Evolutionary conservation across 2,113 vertebrate genomes (phyloP), one percentile per base, ranked within the genome.

Genomic region (Columbina picui): DNA sequence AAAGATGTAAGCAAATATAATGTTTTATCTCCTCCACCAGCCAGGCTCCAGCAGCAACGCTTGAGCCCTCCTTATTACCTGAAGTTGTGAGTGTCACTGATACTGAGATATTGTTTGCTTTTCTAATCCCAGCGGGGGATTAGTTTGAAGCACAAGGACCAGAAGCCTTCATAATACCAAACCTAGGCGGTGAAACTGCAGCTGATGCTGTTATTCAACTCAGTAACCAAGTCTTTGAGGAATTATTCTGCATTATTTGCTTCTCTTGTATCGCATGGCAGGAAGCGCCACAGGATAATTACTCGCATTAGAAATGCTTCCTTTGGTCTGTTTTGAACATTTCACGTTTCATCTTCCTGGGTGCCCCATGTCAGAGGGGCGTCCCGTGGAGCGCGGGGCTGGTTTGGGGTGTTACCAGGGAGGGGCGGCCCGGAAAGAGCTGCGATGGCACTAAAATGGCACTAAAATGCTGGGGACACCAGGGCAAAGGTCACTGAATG

Each of bases 131-230:
- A 85, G 83, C 60, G 75, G 89, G 71, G 70, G 80, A 90, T 94
- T 78, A 85, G 61, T 75, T 77, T 79, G 89, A 93, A 83, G 74
- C 60, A 76, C 14, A 50, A 89, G 47, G 76, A 74, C 78, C 53
- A 50, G 87, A 50, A 96, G 74, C 32, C 60, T 68, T 60, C 89
- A 88, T 89, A 84, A 92, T 81, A 52, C 45, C 3, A 85, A 68
- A 63, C 87, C 38, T 16, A 61, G 82, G 83, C 90, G 93, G 57
- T 0, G 1, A 91, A 92, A 81, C 81, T 92, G 89, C 95, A 96
- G 96, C 94, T 96, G 95, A 93, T 96, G 92, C 84, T 90, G 86
- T 92, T 96, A 94, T 96, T 95, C 93, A 96, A 76, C 74, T 89
- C 17, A 6, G 93, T 76, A 85, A 86, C 70, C 4, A 78, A 89